Conservation (phyloP, 2,797 vertebrate species). For the Parauchenoglanis ngamensis region DNA sequence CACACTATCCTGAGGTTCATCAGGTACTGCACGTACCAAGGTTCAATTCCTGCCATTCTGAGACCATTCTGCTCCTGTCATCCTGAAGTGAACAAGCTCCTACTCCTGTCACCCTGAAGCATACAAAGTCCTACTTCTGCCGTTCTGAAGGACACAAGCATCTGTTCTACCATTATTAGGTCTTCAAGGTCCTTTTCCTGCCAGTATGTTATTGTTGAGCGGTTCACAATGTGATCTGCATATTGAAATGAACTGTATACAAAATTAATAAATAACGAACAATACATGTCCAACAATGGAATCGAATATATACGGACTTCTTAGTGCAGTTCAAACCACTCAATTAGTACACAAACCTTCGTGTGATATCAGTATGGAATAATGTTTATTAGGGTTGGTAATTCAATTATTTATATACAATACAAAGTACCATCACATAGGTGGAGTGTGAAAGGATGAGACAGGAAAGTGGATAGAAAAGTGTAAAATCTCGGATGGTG, state of each 20-base stretch:
- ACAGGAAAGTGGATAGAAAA: not conserved
- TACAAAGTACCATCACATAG: not conserved
- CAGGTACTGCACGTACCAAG: not conserved
- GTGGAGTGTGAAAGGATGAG: not conserved
- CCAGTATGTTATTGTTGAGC: not conserved
- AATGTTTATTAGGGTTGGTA: conserved; percentile 45
- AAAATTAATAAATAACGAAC: not conserved
- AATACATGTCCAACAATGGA: not conserved
- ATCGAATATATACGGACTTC: not conserved
- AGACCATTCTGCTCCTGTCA: not conserved
- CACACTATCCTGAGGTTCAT: not conserved
- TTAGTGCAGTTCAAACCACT: not conserved
- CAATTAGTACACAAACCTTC: not conserved
- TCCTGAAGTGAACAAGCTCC: not conserved
- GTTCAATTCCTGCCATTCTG: not conserved
- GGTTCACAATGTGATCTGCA: not conserved
- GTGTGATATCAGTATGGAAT: conserved; percentile 21
- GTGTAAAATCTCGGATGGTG: not conserved
- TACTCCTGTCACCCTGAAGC: not conserved
- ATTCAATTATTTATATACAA: not conserved
- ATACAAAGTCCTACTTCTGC: not conserved
- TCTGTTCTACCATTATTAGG: not conserved
- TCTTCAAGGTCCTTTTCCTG: not conserved
- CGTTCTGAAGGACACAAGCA: not conserved
- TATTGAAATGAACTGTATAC: not conserved